A percentile compares a stretch with the other conserved stretches of the same genome.
These are phyloP conservation scores for Montipora foliosa DNA, from an alignment of 64 coral and sea anemone genomes.

Conservation along the genomic window DNA sequence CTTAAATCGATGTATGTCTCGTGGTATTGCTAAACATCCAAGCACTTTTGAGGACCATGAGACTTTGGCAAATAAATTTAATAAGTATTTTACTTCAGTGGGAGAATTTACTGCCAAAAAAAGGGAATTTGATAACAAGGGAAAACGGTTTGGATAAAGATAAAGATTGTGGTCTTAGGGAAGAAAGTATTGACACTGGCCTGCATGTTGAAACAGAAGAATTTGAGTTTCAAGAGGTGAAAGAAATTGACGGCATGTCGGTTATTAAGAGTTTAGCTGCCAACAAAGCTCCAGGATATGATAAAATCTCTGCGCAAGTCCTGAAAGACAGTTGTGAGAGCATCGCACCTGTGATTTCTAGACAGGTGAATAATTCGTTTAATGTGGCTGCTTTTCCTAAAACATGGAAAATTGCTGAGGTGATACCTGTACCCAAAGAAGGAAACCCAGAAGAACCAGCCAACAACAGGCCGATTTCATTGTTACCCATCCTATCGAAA, in stretches of 20 bases:
- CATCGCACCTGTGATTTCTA: conserved; percentile 43
- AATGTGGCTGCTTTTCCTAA: conserved; percentile 31
- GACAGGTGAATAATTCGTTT: conserved; percentile 54
- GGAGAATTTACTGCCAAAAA: conserved; percentile 41
- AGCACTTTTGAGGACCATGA: conserved; percentile 36
- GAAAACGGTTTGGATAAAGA: conserved; percentile 27
- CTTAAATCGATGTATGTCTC: conserved; percentile 11
- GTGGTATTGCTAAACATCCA: conserved; percentile 47
- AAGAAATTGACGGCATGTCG: conserved; percentile 46
- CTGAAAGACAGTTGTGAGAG: conserved; percentile 48
- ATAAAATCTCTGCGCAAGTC: conserved; percentile 56
- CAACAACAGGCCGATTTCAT: conserved; percentile 70
- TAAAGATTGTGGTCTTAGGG: conserved; percentile 43
- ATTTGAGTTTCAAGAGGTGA: conserved; percentile 48
- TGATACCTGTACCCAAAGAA: conserved; percentile 58
- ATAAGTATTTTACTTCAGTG: conserved; percentile 68
- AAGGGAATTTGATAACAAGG: conserved; percentile 52
- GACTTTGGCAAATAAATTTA: conserved; percentile 52
- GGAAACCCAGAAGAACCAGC: conserved; percentile 58
- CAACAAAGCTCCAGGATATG: conserved; percentile 57
- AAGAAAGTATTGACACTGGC: conserved; percentile 21
- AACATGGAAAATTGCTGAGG: conserved; percentile 66
- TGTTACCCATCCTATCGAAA: conserved; percentile 67
- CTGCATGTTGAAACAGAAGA: conserved; percentile 30
- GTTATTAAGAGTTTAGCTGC: conserved; percentile 29